A percentile compares a stretch with the other conserved stretches of the same genome.
Conservation (phyloP, 2,888 invertebrate species). For the Oscheius myriophilus region DNA sequence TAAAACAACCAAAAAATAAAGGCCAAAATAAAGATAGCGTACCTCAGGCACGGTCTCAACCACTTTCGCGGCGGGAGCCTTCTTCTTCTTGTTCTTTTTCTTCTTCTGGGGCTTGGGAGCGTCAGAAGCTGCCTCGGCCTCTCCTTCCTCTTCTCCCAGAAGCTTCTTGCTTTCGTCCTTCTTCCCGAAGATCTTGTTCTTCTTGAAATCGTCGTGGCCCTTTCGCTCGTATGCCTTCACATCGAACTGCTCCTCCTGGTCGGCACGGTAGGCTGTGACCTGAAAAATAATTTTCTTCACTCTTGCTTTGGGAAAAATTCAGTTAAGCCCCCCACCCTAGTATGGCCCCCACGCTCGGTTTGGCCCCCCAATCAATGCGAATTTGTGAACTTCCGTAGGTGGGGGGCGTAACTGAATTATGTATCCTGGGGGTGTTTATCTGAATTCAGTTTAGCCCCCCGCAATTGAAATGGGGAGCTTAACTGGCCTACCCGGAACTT, state of each 20-base stretch:
- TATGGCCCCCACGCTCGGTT: too few species aligned
- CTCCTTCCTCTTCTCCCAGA: conserved; percentile 28
- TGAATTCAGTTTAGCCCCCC: too few species aligned
- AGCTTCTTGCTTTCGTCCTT: conserved; percentile 17
- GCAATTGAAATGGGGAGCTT: too few species aligned
- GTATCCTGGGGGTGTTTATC: too few species aligned
- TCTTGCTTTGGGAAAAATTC: neutral
- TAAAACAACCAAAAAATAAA: neutral
- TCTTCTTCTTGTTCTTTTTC: conserved; percentile 21
- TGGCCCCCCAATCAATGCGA: too few species aligned
- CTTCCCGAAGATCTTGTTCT: conserved; percentile 78
- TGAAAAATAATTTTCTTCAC: conserved; percentile 12
- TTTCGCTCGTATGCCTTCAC: conserved; percentile 81
- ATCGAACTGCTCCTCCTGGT: conserved; percentile 84
- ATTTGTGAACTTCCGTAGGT: too few species aligned
- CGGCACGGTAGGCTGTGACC: conserved; percentile 73
- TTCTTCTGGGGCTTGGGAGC: neutral
- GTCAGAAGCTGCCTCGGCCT: conserved; percentile 12
- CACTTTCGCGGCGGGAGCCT: neutral
- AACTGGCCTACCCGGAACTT: too few species aligned
- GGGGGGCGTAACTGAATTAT: too few species aligned
- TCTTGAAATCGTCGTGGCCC: conserved; percentile 80
- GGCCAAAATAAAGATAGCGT: neutral
- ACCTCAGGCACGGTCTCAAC: neutral
- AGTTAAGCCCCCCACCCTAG: too few species aligned